Evolutionary conservation across 2,888 invertebrate species (phyloP), one percentile per base, ranked within the genome.

Genomic region (Hylaea fasciaria): DNA sequence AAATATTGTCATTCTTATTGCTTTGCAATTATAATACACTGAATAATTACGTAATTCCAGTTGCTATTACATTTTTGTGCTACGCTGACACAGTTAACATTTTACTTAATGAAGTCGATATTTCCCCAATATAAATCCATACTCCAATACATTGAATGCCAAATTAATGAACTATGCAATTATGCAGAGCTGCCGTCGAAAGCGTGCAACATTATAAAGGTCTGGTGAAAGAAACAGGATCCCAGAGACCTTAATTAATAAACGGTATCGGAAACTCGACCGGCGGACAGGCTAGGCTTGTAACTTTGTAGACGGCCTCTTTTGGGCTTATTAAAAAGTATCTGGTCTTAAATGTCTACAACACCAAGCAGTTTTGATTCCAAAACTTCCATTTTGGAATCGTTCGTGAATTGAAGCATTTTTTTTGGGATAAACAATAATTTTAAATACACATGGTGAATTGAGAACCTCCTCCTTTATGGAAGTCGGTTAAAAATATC

Each of bases 201-300:
- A 50, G 40, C 43, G 22, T 52, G 57, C 56, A 54, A 62, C 58
- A 53, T 59, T 58, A 53, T 45, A 62, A 54, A 54, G 29, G 43
- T 40, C 51, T 55, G 51, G 52, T 58, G 56, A 63, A 64, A 57
- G 60, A 58, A 67, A 63, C 62, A 61, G 58, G 63, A 68, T 63
- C 35, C 10, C 40, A 49, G 14, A 62, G 62, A 60, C 62, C 53
- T 60, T 64, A 64, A 57, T 68, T 59, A 62, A 43, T 44, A 39
- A 62, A 68, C 68, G 60, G 65, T 59, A 63, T 63, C 49, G 49
- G 16, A 58, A 65, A 68, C 62, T 46, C 39, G 62, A 39, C 28
- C 29, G 51, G 57, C 28, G 29, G 49, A 54, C 54, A 56, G 59
- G 65, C 62, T 64, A 45, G 52, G n/a, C n/a, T 56, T 57, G 59